Percentiles rank a stretch among this genome's conserved stretches.
Evolutionary conservation across 2,797 vertebrate species (phyloP).

Genomic region (Typhlichthys subterraneus): DNA sequence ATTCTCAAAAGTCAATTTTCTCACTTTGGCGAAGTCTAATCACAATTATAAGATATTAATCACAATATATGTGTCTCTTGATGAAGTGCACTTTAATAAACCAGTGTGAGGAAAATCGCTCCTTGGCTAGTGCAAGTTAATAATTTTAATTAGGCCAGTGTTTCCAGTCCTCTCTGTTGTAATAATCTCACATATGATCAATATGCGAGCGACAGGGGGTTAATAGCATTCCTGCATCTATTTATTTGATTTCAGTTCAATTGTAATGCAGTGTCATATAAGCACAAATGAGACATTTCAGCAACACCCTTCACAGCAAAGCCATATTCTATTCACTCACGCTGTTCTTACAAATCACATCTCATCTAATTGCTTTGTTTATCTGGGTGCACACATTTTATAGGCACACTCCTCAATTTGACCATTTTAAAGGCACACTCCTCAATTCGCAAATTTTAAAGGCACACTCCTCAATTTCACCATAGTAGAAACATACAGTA

Average conservation of each 20-base stretch:
- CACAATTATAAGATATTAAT: conserved; percentile 33
- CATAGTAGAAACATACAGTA: too few species aligned
- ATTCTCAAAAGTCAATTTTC: conserved; percentile 7
- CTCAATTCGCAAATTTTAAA: too few species aligned
- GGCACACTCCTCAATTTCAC: too few species aligned
- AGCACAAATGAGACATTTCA: conserved; percentile 46
- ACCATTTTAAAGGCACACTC: too few species aligned
- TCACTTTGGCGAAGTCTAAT: not conserved
- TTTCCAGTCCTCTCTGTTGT: conserved; percentile 8
- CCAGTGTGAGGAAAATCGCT: conserved; percentile 13
- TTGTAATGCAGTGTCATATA: conserved; percentile 43
- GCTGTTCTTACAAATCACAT: not conserved
- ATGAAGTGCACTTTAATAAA: conserved; percentile 14
- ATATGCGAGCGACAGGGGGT: conserved; percentile 41
- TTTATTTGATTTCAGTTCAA: conserved; percentile 48
- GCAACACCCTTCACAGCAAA: conserved; percentile 36
- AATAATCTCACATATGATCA: conserved; percentile 38
- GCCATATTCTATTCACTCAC: not conserved
- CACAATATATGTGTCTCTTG: conserved; percentile 15
- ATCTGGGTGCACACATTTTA: too few species aligned
- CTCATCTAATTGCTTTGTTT: too few species aligned
- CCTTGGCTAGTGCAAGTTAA: conserved; percentile 4
- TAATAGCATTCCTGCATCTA: conserved; percentile 61
- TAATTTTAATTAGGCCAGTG: conserved; percentile 28
- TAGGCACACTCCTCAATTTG: too few species aligned